phyloP scores from a whole-genome alignment of 2,888 invertebrate genomes.

The Rutpela maculata region DNA sequence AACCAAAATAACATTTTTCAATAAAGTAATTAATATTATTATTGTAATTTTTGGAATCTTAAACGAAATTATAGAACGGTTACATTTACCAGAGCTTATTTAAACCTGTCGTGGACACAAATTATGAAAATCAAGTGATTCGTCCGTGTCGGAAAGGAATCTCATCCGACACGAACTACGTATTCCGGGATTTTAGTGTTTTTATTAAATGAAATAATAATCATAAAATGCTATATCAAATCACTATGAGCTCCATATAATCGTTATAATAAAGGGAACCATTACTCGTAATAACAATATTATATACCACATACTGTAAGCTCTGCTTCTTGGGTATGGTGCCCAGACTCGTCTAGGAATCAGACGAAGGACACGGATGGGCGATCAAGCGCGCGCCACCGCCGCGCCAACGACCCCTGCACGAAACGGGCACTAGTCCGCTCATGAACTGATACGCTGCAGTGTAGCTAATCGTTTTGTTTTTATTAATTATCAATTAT shows the following conservation, averaged over 20 bases:
- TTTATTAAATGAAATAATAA: conserved; percentile 10
- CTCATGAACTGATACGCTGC: conserved; percentile 7
- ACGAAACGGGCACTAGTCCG: conserved; percentile 23
- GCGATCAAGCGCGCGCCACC: conserved; percentile 58
- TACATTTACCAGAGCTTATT: too few relatives aligned
- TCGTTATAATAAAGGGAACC: not conserved
- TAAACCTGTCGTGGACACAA: too few relatives aligned
- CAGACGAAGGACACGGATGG: conserved; percentile 62
- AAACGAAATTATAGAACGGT: too few relatives aligned
- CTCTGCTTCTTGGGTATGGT: conserved; percentile 57
- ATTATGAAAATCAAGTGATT: too few relatives aligned
- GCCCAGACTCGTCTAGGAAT: conserved; percentile 55
- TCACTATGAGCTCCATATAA: not conserved
- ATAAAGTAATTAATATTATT: too few relatives aligned
- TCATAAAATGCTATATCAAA: not conserved
- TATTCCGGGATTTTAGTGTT: not conserved
- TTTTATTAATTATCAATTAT: conserved; percentile 6
- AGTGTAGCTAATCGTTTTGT: conserved; percentile 7
- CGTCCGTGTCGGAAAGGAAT: too few relatives aligned
- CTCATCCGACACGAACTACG: too few relatives aligned
- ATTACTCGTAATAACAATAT: conserved; percentile 43
- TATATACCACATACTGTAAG: conserved; percentile 38
- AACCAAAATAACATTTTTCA: too few relatives aligned
- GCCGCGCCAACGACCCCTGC: conserved; percentile 43
- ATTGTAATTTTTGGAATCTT: too few relatives aligned